These are phyloP conservation scores for Venturia canescens DNA, from an alignment of 1,140 invertebrate species.

Conservation along the genomic window DNA sequence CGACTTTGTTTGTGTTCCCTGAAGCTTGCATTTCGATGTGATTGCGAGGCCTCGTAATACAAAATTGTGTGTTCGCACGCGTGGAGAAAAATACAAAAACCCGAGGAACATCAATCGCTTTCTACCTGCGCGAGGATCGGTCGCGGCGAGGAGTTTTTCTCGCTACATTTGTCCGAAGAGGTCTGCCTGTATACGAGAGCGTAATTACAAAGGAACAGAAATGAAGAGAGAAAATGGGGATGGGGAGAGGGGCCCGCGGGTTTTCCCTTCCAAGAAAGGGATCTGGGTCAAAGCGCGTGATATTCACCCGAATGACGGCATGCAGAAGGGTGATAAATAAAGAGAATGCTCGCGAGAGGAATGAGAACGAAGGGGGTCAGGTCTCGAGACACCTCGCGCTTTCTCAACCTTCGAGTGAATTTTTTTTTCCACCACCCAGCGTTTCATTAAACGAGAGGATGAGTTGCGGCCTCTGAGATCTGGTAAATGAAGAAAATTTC, in stretches of 20 bases:
- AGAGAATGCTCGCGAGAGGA: not conserved
- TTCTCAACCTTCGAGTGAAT: not conserved
- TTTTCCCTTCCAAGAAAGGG: not conserved
- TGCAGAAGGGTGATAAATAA: constrained; percentile 1
- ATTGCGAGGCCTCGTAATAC: no score
- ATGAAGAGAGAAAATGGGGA: not conserved
- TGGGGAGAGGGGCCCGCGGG: not conserved
- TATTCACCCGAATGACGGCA: not conserved
- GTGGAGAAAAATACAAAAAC: no score
- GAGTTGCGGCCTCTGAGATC: not conserved
- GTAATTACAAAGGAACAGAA: not conserved
- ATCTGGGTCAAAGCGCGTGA: not conserved
- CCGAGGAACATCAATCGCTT: no score
- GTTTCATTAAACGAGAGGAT: not conserved
- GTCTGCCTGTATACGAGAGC: no score
- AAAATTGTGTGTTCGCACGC: no score
- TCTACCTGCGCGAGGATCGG: no score
- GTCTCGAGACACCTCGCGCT: not conserved
- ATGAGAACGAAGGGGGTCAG: not conserved
- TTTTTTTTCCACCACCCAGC: not conserved
- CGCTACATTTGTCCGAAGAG: no score
- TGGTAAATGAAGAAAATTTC: not conserved
- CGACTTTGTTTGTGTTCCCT: no score
- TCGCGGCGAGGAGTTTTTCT: no score
- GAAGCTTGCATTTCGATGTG: no score